phyloP scores from a whole-genome alignment of 2,888 invertebrate genomes.

The Gymnosoma rotundatum region DNA sequence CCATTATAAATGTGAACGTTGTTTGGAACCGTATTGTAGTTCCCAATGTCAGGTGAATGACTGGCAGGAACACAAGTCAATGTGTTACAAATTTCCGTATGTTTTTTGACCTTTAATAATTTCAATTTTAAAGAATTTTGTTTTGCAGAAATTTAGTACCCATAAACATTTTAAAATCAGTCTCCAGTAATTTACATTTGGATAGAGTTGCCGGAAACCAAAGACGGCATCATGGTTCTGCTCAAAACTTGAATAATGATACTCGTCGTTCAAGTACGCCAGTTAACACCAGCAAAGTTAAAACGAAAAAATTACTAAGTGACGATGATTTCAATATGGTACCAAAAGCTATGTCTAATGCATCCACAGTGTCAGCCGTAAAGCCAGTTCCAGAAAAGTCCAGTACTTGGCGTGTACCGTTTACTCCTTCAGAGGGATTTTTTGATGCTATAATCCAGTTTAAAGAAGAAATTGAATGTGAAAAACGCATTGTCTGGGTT shows the following conservation, averaged over 20 bases:
- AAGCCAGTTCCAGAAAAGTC: constrained; percentile 16
- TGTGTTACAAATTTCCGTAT: constrained; percentile 74
- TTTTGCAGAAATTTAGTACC: constrained; percentile 53
- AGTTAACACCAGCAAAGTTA: constrained; percentile 24
- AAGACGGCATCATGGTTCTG: constrained; percentile 34
- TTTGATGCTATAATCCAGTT: constrained; percentile 74
- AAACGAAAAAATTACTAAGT: constrained; percentile 49
- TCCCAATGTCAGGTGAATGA: constrained; percentile 74
- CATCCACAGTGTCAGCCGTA: not conserved
- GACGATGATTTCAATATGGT: constrained; percentile 63
- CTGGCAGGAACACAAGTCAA: constrained; percentile 81
- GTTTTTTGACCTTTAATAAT: constrained; percentile 37
- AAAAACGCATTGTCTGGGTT: constrained; percentile 71
- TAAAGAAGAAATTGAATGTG: constrained; percentile 57
- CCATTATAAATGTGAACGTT: constrained; percentile 68
- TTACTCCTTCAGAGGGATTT: constrained; percentile 66
- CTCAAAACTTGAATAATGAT: constrained; percentile 28
- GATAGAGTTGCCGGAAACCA: constrained; percentile 23
- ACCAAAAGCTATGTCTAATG: constrained; percentile 38
- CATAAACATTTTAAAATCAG: constrained; percentile 52
- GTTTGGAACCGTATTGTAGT: constrained; percentile 69
- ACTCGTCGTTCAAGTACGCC: constrained; percentile 23
- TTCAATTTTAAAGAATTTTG: not conserved
- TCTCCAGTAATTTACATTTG: constrained; percentile 39
- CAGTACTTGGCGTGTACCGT: constrained; percentile 69